A percentile compares a stretch with the other conserved stretches of the same genome.
Conservation (phyloP, 2,113 vertebrate genomes). For the Penelope pileata region DNA sequence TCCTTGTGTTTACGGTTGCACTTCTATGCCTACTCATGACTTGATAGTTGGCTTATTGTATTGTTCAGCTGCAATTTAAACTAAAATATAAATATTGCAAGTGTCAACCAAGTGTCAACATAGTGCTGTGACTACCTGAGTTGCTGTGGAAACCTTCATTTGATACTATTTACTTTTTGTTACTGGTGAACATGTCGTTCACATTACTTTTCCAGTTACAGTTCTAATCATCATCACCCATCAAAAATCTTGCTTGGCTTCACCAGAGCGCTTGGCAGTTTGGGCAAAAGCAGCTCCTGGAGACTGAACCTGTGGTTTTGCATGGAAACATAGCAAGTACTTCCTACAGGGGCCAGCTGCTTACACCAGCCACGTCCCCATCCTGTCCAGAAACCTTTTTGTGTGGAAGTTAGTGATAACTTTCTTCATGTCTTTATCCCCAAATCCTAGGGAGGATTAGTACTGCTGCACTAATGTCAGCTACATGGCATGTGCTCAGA, state of each 20-base stretch:
- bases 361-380: neutral
- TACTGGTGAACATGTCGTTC: neutral
- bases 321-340: neutral
- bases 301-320: neutral
- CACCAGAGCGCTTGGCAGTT: neutral
- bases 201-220: neutral
- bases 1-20: neutral
- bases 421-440: neutral
- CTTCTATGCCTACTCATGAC: rapidly evolving
- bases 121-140: neutral
- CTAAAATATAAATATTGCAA: neutral
- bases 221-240: neutral
- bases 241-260: neutral
- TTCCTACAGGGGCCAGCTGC: neutral
- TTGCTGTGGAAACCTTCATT: neutral
- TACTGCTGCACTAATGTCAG: neutral
- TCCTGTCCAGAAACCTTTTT: neutral
- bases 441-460: neutral
- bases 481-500: rapidly evolving
- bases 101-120: neutral
- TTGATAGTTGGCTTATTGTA: neutral
- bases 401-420: neutral
- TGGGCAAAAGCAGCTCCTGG: neutral
- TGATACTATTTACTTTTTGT: neutral
- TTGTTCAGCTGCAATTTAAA: neutral